phyloP scores from a whole-genome alignment of 2,888 invertebrate species.

The Cheilosia scutellata region DNA sequence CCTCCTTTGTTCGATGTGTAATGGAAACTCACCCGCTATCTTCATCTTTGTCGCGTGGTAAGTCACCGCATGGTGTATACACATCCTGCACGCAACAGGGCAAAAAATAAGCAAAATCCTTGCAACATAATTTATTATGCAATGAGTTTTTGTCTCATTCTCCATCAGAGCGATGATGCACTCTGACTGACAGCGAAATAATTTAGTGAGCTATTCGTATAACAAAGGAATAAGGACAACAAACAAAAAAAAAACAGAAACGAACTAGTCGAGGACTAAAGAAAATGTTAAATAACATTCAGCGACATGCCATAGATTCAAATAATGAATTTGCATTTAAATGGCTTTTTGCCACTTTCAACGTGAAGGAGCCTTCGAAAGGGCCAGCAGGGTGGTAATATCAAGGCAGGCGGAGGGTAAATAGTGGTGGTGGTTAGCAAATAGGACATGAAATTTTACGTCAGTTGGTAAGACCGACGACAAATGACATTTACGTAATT shows the following conservation, averaged over 20 bases:
- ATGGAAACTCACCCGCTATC: constrained; percentile 48
- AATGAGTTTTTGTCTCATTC: constrained; percentile 70
- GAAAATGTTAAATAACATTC: constrained; percentile 73
- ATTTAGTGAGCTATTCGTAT: constrained; percentile 61
- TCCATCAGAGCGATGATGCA: constrained; percentile 61
- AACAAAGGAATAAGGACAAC: constrained; percentile 56
- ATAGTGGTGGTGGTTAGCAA: constrained; percentile 45
- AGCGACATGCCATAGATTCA: constrained; percentile 71
- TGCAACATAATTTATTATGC: constrained; percentile 71
- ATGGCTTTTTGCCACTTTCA: constrained; percentile 66
- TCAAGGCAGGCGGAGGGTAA: neutral
- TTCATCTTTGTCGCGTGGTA: constrained; percentile 43
- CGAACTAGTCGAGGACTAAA: constrained; percentile 40
- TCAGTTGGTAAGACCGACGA: constrained; percentile 32
- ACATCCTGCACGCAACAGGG: constrained; percentile 54
- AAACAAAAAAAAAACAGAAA: neutral
- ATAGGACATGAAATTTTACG: constrained; percentile 51
- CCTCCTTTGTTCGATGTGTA: constrained; percentile 55
- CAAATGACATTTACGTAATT: constrained; percentile 58
- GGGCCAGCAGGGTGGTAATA: constrained; percentile 2
- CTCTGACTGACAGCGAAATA: constrained; percentile 74
- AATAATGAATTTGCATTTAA: constrained; percentile 76
- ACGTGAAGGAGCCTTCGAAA: constrained; percentile 37
- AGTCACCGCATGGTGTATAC: constrained; percentile 39
- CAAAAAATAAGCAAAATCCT: constrained; percentile 45